These are phyloP conservation scores for Andrena marginata DNA, from an alignment of 2,888 invertebrate genomes.

Conservation along the genomic window DNA sequence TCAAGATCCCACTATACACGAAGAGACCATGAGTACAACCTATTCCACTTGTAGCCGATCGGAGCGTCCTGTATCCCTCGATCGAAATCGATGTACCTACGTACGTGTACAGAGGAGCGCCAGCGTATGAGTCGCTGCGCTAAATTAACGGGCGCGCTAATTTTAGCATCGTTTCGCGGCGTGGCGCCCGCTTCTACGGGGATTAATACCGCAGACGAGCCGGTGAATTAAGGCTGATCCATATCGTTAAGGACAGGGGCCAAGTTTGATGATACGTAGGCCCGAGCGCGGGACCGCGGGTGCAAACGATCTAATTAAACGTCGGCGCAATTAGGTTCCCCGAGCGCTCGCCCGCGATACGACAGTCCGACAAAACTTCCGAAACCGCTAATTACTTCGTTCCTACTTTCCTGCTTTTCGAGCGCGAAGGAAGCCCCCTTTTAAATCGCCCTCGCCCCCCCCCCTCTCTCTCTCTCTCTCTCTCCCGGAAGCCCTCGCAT, in stretches of 20 bases:
- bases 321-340: slow-evolving; percentile 61
- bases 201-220: slow-evolving; percentile 63
- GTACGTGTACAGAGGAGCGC: slow-evolving; percentile 28
- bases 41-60: neutral
- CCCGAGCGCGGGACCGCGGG: slow-evolving; percentile 51
- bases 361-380: slow-evolving; percentile 57
- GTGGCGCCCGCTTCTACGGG: slow-evolving; percentile 46
- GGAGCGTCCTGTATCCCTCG: neutral
- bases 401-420: slow-evolving; percentile 48
- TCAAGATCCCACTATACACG: neutral
- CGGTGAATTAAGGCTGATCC: slow-evolving; percentile 71
- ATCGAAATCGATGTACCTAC: slow-evolving; percentile 19
- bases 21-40: neutral
- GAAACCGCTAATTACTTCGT: slow-evolving; percentile 62
- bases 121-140: slow-evolving; percentile 24
- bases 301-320: slow-evolving; percentile 69
- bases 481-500: too few relatives aligned
- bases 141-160: slow-evolving; percentile 60
- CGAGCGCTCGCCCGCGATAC: slow-evolving; percentile 41
- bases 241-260: slow-evolving; percentile 65
- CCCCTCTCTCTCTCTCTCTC: too few relatives aligned
- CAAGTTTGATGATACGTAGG: slow-evolving; percentile 65
- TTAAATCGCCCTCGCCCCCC: slow-evolving; percentile 3
- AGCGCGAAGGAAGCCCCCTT: slow-evolving; percentile 43
- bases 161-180: slow-evolving; percentile 60